Conservation (phyloP, 2,888 invertebrate genomes). For the Gastrophysa polygoni region DNA sequence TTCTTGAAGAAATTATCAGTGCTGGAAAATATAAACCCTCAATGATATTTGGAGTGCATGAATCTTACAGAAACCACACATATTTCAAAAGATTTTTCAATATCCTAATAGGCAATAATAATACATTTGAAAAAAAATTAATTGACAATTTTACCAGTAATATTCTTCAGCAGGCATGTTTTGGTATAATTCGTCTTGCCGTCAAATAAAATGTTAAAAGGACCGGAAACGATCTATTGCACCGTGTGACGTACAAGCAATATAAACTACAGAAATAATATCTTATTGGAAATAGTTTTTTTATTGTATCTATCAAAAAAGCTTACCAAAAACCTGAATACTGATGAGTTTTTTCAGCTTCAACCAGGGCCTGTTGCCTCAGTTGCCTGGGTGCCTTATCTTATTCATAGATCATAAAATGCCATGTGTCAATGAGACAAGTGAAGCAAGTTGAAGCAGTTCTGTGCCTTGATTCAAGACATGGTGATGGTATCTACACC, state of each 20-base stretch:
- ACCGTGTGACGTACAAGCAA: neutral
- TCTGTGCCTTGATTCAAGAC: too few species aligned
- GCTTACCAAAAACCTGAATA: neutral
- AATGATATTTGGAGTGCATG: neutral
- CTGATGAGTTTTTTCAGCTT: too few species aligned
- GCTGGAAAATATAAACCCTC: constrained; percentile 46
- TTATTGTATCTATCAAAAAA: neutral
- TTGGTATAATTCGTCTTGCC: neutral
- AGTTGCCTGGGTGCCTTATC: too few species aligned
- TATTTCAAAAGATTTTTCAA: too few species aligned
- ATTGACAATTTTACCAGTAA: constrained; percentile 38
- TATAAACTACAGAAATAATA: neutral
- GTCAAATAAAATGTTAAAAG: neutral
- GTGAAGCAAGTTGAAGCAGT: too few species aligned
- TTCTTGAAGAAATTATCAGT: constrained; percentile 59
- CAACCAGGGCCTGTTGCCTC: too few species aligned
- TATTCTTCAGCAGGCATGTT: constrained; percentile 41
- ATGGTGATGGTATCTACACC: too few species aligned
- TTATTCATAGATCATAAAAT: too few species aligned
- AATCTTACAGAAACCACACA: too few species aligned
- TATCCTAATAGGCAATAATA: too few species aligned
- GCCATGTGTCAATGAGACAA: too few species aligned
- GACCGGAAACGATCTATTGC: neutral
- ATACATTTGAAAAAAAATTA: constrained; percentile 14
- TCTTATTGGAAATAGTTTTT: neutral